Base-by-base conservation (phyloP, 2,113 vertebrate species). In the Labeo catla region DNA sequence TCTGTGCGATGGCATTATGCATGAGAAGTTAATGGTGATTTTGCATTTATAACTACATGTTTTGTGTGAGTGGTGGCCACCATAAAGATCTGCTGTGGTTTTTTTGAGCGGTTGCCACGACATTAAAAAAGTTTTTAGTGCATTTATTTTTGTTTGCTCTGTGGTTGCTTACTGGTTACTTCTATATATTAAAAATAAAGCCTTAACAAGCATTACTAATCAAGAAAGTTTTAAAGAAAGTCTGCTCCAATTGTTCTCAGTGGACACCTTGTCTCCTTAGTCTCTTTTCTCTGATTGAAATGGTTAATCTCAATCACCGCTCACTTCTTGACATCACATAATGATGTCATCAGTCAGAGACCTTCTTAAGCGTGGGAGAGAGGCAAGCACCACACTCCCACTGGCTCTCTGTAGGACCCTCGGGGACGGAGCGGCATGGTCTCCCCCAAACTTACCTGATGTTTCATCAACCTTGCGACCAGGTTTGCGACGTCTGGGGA, bases 391-490 rank as follows among this genome's bases (percentile, higher is more conserved):
- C 4, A 19, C n/a, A 39, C 73, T 88, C 87, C 72, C 87, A 85
- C 68, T 78, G n/a, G 47, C 34, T 78, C 63, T 73, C 49, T 65
- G 43, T 39, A 39, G 77, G 19, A 43, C 84, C 77, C 82, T 28
- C 5, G 39, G 73, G 74, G 78, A 86, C 54, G 19, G 45, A 66
- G 81, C 36, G 43, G 19, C 54, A 66, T 36, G 59, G 47, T 39
- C 77, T 93, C 88, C 76, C 81, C 80, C 68, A 76, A 68, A 85
- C 87, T 94, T 95, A 91, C 92, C 82, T 39, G 86, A 2, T 88
- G 93, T 95, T 95, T 94, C 93, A 89, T 95, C 93, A 94, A 94
- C 92, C 83, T 85, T 34, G 52, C 90, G 90, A 91, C 91, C 89
- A 90, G 84, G 86, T 90, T 39, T 47, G 61, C 39, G 19, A 83